phyloP scores from a whole-genome alignment of 2,888 invertebrate species.

The Cenopis cana region DNA sequence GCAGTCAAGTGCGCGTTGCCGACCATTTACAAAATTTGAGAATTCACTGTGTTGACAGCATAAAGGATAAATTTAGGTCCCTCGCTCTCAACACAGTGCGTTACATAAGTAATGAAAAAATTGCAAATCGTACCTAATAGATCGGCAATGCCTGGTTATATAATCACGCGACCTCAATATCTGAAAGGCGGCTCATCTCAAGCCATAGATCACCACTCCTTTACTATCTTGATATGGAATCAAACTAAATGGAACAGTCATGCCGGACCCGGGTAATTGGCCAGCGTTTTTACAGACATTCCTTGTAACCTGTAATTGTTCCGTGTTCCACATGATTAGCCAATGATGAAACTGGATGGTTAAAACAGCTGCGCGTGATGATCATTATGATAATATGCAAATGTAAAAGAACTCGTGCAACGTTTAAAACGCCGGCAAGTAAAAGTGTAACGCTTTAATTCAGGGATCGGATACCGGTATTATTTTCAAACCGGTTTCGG shows the following conservation, averaged over 20 bases:
- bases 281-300: conserved; percentile 41
- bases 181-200: neutral
- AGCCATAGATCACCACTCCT: conserved; percentile 20
- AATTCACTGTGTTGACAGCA: no score
- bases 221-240: conserved; percentile 17
- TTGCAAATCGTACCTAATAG: no score
- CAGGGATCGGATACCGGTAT: no score
- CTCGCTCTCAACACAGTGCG: no score
- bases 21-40: no score
- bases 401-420: conserved; percentile 54
- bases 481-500: no score
- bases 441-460: conserved; percentile 76
- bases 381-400: conserved; percentile 67
- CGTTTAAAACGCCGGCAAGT: conserved; percentile 53
- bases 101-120: no score
- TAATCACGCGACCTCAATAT: conserved; percentile 3
- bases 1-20: no score
- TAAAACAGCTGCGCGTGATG: conserved; percentile 45
- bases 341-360: conserved; percentile 48
- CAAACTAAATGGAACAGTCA: conserved; percentile 38
- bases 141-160: no score
- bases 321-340: conserved; percentile 42
- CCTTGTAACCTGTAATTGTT: conserved; percentile 41
- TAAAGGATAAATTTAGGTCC: no score
- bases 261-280: conserved; percentile 27